These are phyloP conservation scores for Drosophila paulistorum DNA, from an alignment of 1,140 invertebrate genomes.

Conservation along the genomic window DNA sequence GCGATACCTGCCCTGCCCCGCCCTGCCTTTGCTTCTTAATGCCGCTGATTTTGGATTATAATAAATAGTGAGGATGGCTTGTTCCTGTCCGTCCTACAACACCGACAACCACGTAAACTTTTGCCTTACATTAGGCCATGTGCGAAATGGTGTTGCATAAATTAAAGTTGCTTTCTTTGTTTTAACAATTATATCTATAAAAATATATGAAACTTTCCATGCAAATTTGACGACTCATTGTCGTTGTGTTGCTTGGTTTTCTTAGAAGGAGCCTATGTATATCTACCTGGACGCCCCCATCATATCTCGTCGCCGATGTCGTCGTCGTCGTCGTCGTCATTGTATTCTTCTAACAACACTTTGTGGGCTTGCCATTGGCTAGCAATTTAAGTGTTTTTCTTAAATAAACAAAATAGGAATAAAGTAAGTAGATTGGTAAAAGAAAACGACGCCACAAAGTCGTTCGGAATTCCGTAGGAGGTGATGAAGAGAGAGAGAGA, in stretches of 20 bases:
- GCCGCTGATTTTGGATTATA: not conserved
- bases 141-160: not conserved
- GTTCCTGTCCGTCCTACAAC: not conserved
- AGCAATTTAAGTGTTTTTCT: slow-evolving; percentile 9
- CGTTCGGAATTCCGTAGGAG: not conserved
- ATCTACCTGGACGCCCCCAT: not conserved
- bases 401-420: slow-evolving; percentile 9
- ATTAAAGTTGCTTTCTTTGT: not conserved
- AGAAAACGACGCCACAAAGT: slow-evolving; percentile 13
- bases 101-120: not conserved
- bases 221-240: slow-evolving; percentile 1
- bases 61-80: not conserved
- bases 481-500: not conserved
- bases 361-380: slow-evolving; percentile 10
- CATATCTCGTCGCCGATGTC: too few species aligned
- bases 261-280: not conserved
- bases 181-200: not conserved
- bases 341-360: not conserved
- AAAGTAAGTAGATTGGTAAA: slow-evolving; percentile 11
- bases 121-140: not conserved
- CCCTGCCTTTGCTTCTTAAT: not conserved
- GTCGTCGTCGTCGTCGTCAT: too few species aligned
- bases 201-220: not conserved
- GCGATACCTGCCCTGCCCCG: not conserved
- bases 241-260: not conserved